Base-by-base conservation (phyloP, 1,140 invertebrate genomes). In the Dufourea novaeangliae region DNA sequence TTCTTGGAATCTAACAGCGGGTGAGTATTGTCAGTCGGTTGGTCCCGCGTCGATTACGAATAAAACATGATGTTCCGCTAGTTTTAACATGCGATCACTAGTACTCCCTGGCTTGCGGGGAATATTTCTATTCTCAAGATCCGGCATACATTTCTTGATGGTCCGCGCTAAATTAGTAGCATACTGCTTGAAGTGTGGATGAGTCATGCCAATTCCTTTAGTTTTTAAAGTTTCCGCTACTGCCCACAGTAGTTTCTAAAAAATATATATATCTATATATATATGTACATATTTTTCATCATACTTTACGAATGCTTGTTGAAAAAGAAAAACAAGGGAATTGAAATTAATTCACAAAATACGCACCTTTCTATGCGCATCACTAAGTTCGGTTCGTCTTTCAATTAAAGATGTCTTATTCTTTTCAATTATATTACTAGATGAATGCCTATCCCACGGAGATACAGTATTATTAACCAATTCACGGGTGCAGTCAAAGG, bases 231-330 rank as follows among this genome's bases (percentile, higher is more conserved):
- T 94, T 85, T 95, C 94, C 1, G 94, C 94, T 50, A 96, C 94
- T 0, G 95, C 95, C 95, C 95, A 96, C 17, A 95, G 87, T 63
- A 96, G 90, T 93, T 96, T 96, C 95, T 95, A 83, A 62, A 91
- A 93, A 77, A 75, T 88, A 50, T 8, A 8, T 20, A 46, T 4
- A 46, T 4, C 17, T 17, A 8, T 50, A n/a, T 78, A 66, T 79
- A 64, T n/a, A n/a, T n/a, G n/a, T n/a, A n/a, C n/a, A n/a, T n/a
- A n/a, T n/a, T 62, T 74, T 34, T 5, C 1, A 76, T 54, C 50
- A 52, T 7, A 59, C 14, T 44, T 59, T 41, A 52, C 34, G 6
- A 57, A 22, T 14, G 22, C 7, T 12, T 41, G 3, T 57, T 4
- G 20, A 54, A 41, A 50, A 56, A 56, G 68, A 57, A n/a, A n/a